These are phyloP conservation scores for Elysia chlorotica DNA, from an alignment of 1,140 invertebrate species.

Conservation along the genomic window DNA sequence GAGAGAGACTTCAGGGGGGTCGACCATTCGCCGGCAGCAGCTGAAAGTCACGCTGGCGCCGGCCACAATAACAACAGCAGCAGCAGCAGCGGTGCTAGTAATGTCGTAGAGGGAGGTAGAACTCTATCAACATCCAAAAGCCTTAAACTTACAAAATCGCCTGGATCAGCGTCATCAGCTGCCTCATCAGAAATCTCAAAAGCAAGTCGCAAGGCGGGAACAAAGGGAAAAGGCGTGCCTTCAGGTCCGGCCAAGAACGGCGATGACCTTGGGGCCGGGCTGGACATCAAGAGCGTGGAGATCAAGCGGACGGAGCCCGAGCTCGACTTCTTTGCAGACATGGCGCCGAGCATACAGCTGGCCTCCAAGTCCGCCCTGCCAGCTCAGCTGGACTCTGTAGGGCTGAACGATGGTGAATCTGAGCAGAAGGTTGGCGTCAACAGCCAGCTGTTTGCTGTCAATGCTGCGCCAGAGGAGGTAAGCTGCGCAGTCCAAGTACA, in stretches of 20 bases:
- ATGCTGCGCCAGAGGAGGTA: background rate
- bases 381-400: too few species aligned
- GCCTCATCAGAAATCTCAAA: too few species aligned
- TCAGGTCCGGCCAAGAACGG: background rate
- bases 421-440: background rate
- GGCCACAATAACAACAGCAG: too few species aligned
- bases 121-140: too few species aligned
- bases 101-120: too few species aligned
- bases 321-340: constrained; percentile 42
- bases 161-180: too few species aligned
- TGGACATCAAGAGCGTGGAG: constrained; percentile 28
- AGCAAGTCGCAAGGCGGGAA: background rate
- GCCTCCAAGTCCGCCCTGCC: too few species aligned
- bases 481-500: too few species aligned
- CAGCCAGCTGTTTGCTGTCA: background rate
- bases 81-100: too few species aligned
- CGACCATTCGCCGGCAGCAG: background rate
- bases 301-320: constrained; percentile 16
- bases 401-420: too few species aligned
- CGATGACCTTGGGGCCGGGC: constrained; percentile 23
- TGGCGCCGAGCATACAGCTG: constrained; percentile 31
- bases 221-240: background rate
- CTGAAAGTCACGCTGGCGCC: background rate
- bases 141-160: too few species aligned
- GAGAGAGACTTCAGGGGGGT: background rate